phyloP scores from a whole-genome alignment of 2,888 invertebrate genomes.

The Noctua fimbriata region DNA sequence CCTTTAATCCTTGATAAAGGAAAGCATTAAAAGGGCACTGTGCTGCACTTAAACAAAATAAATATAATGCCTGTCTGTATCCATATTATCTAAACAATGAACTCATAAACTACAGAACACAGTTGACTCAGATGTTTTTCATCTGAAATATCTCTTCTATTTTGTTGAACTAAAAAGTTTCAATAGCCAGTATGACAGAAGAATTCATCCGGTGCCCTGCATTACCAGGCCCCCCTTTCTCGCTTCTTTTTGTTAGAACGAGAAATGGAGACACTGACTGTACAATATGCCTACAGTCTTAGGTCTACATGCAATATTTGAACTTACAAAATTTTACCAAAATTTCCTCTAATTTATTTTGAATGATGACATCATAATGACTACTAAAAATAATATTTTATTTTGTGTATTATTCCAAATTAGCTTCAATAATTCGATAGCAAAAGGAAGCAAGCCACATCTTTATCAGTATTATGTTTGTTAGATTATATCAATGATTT shows the following conservation, averaged over 20 bases:
- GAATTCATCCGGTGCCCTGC: too few relatives aligned
- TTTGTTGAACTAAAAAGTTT: background rate
- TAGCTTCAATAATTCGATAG: slow-evolving; percentile 13
- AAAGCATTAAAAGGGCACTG: slow-evolving; percentile 5
- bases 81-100: background rate
- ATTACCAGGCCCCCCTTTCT: too few relatives aligned
- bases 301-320: too few relatives aligned
- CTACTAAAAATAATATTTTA: background rate
- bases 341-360: background rate
- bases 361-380: background rate
- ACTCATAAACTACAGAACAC: background rate
- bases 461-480: slow-evolving; percentile 60
- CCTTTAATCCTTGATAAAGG: background rate
- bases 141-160: background rate
- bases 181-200: too few relatives aligned
- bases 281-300: too few relatives aligned
- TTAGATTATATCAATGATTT: slow-evolving; percentile 70
- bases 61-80: background rate
- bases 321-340: background rate
- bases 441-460: slow-evolving; percentile 39
- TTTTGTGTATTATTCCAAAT: slow-evolving; percentile 17
- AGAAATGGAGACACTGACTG: too few relatives aligned
- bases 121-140: background rate
- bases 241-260: too few relatives aligned
- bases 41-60: slow-evolving; percentile 5